Evolutionary conservation across 2,888 invertebrate genomes (phyloP).

Genomic region (Epinotia demarniana): DNA sequence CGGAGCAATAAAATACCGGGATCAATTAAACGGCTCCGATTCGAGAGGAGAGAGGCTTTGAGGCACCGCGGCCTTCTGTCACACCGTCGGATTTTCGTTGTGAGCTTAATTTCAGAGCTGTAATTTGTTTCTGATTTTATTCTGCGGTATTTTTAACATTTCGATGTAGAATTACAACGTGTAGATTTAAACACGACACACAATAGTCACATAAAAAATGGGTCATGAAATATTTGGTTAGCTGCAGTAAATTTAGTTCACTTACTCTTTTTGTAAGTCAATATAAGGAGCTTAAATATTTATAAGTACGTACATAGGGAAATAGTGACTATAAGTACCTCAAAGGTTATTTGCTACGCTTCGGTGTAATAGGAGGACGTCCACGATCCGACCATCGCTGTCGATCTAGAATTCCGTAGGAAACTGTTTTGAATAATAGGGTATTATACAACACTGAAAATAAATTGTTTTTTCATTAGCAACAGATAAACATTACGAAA

Average conservation of each 20-base stretch:
- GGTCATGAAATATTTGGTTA: background rate
- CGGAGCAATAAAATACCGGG: conserved; percentile 37
- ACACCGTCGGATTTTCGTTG: conserved; percentile 48
- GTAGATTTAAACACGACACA: background rate
- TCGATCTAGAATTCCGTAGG: conserved; percentile 13
- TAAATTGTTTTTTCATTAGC: too few relatives aligned
- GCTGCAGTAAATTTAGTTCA: background rate
- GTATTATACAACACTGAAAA: too few relatives aligned
- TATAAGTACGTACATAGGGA: background rate
- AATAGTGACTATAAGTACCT: background rate
- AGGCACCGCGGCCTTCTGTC: conserved; percentile 47
- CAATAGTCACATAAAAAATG: background rate
- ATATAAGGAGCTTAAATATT: background rate
- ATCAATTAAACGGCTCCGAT: conserved; percentile 44
- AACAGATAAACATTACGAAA: too few relatives aligned
- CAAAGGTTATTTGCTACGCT: conserved; percentile 6
- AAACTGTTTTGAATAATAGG: background rate
- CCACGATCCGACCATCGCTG: conserved; percentile 5
- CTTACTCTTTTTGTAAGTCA: background rate
- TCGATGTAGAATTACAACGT: background rate
- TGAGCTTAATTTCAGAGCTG: background rate
- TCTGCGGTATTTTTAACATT: background rate
- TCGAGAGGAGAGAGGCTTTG: conserved; percentile 38
- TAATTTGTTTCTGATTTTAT: background rate
- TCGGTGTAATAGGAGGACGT: conserved; percentile 21